These are phyloP conservation scores for Desmophyllum pertusum DNA, from an alignment of 92 coral and sea anemone genomes.

Conservation along the genomic window DNA sequence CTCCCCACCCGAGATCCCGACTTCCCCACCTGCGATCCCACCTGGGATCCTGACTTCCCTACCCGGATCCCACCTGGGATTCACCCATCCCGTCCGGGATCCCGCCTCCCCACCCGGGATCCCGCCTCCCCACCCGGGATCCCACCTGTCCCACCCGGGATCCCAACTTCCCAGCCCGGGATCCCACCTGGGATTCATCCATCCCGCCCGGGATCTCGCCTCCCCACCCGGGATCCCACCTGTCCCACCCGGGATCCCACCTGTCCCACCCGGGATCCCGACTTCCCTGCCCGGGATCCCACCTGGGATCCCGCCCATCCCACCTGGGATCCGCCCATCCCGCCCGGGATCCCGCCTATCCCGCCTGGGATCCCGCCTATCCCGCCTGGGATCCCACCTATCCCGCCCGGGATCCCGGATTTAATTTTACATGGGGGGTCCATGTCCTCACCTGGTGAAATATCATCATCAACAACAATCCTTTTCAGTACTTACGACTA, in stretches of 20 bases:
- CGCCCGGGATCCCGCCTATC: background rate
- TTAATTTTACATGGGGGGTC: conserved; percentile 12
- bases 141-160: background rate
- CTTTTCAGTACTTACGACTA: too few relatives aligned
- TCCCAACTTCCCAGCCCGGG: background rate
- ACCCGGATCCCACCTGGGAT: background rate
- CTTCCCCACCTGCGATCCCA: background rate
- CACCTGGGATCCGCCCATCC: background rate
- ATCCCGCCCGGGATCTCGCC: background rate
- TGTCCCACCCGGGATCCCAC: background rate
- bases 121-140: too few relatives aligned
- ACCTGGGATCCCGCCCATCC: conserved; percentile 8
- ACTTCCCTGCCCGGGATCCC: background rate
- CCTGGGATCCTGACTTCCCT: background rate
- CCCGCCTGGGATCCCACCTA: conserved; percentile 7
- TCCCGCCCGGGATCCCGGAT: conserved; percentile 14
- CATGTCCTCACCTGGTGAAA: too few relatives aligned
- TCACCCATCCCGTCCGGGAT: background rate
- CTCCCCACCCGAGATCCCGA: background rate
- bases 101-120: background rate
- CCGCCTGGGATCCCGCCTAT: conserved; percentile 1
- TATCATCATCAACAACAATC: too few relatives aligned
- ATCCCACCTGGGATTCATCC: background rate
- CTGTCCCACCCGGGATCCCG: conserved; percentile 1
- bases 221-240: background rate